A percentile compares a stretch with the other conserved stretches of the same genome.
These are phyloP conservation scores for Tyrophagus putrescentiae DNA, from an alignment of 1,140 invertebrate species.

Conservation along the genomic window DNA sequence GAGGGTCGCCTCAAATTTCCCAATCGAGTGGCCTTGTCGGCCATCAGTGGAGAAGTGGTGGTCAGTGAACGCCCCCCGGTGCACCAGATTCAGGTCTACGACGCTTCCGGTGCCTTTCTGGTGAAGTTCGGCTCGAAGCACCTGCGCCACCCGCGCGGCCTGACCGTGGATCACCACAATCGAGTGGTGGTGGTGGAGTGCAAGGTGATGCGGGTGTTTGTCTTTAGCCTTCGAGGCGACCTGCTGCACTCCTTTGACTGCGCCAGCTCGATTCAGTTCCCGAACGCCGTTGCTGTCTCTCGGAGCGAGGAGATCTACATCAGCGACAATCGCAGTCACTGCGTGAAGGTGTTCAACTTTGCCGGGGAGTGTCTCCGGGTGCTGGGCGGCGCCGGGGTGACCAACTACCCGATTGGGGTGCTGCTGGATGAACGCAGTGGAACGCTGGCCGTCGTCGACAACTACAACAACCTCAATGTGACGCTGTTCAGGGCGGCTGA, in stretches of 20 bases:
- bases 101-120: conserved; percentile 96
- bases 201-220: conserved; percentile 98
- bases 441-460: conserved; percentile 94
- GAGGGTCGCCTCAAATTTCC: conserved; percentile 95
- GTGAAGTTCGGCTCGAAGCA: conserved; percentile 98
- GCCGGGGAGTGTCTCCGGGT: conserved; percentile 91
- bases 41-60: conserved; percentile 92
- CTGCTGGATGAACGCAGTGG: conserved; percentile 80
- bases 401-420: conserved; percentile 97
- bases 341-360: conserved; percentile 98
- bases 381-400: conserved; percentile 95
- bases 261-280: conserved; percentile 95
- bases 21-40: conserved; percentile 91
- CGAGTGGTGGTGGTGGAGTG: conserved; percentile 97
- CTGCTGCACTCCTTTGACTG: conserved; percentile 95
- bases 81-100: conserved; percentile 95
- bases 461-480: conserved; percentile 99
- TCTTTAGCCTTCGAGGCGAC: conserved; percentile 92
- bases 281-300: conserved; percentile 95
- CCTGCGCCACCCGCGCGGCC: conserved; percentile 85
- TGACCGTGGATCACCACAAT: conserved; percentile 93
- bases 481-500: conserved; percentile 96
- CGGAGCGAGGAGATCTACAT: conserved; percentile 99
- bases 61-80: conserved; percentile 95
- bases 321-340: conserved; percentile 96